Evolutionary conservation across 2,797 vertebrate genomes (phyloP).

Genomic region (Coregonus ussuriensis): DNA sequence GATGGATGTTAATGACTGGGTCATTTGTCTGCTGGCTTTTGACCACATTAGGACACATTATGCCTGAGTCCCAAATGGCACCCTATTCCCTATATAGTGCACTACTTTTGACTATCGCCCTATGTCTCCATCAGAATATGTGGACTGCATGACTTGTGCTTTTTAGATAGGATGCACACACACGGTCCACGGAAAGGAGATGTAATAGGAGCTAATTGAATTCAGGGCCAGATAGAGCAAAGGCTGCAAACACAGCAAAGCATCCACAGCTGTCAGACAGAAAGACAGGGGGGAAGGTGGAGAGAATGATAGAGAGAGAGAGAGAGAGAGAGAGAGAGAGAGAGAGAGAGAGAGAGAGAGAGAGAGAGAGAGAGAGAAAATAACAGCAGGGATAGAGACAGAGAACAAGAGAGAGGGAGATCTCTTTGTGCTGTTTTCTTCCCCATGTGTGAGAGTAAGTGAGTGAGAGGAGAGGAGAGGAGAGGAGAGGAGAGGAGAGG

Average conservation of each 20-base stretch:
- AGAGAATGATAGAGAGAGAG: conserved; percentile 21
- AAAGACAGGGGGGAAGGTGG: conserved; percentile 23
- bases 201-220: conserved; percentile 73
- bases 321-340: neutral
- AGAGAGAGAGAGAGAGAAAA: neutral
- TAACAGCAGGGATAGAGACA: conserved; percentile 12
- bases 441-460: conserved; percentile 46
- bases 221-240: conserved; percentile 65
- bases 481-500: too few species aligned
- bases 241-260: conserved; percentile 70
- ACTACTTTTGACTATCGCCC: too few species aligned
- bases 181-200: conserved; percentile 62
- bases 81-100: too few species aligned
- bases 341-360: too few species aligned
- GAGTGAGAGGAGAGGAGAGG: too few species aligned
- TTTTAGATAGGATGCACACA: conserved; percentile 66
- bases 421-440: neutral
- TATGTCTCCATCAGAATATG: conserved; percentile 53
- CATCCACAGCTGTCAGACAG: conserved; percentile 68
- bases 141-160: conserved; percentile 66
- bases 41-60: conserved; percentile 65
- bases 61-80: too few species aligned
- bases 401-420: conserved; percentile 5
- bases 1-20: conserved; percentile 58
- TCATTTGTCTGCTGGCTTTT: conserved; percentile 66